Evolutionary conservation across 2,113 vertebrate genomes (phyloP), one percentile per base, ranked within the genome.

Genomic region (Echinops telfairi): DNA sequence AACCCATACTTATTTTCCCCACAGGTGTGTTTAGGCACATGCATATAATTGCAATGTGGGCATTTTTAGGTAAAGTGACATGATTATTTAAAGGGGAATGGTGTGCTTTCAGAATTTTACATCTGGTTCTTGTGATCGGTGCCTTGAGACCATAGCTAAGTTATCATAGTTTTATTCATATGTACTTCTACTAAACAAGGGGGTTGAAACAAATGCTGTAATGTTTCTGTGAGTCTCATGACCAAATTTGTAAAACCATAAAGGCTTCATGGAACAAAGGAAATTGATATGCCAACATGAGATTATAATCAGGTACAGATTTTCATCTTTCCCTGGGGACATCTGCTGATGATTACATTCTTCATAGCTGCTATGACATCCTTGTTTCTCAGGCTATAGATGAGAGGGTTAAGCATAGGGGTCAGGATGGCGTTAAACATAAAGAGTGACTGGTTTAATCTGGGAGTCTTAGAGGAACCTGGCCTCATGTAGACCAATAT

Each of bases 321-420:
- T 77, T 85, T 79, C 5, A 15, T 19, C 43, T 71, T 86, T 79
- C 64, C 23, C 29, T 19, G 40, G 20, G 75, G 25, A 16, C 9
- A 58, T 85, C 73, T 85, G 79, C 53, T 53, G 6, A 76, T 77
- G 10, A 91, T 3, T 66, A 81, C 53, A 47, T 11, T 77, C 60
- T 83, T 93, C 77, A 93, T 2, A 75, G 68, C 70, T 83, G 25
- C n/a, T 70, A 53, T 47, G 9, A 93, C 68, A 36, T 93, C 85
- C 40, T 80, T 81, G 57, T 93, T 88, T 79, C 91, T 88, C 19
- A 93, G 58, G 40, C 78, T 82, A 83, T 88, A 93, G 70, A 93
- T 93, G 58, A 88, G 66, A 2, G 85, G 91, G 16, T 92, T 94
- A 7, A 94, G 73, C 80, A 88, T 88, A 47, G 85, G 89, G 2